Base-by-base conservation (phyloP, 2,797 vertebrate genomes). In the Eospalax fontanierii region DNA sequence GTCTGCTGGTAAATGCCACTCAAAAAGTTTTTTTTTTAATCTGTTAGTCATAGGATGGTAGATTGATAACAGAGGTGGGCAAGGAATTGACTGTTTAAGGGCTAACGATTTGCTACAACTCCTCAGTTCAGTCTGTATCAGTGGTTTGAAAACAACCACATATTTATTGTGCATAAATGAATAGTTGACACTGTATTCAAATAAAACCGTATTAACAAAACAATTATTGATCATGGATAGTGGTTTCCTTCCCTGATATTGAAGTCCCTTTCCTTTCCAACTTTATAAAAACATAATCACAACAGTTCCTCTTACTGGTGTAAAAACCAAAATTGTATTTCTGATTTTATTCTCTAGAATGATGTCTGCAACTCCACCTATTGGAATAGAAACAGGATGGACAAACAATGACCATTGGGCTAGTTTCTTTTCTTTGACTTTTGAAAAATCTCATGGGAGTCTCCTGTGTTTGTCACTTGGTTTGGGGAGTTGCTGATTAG, bases 301-400 rank as follows among this genome's bases (percentile, higher is more conserved):
- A 84, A 16, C 8, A 63, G 22, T 90, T 91, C 91, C 30, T 82
- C 5, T 57, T 66, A 65, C 30, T 61, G 33, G 8, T 61, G 18
- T 40, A n/a, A 85, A 50, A 88, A 68, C 11, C 14, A 81, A 76
- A 26, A 87, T 86, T 68, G 4, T 43, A 86, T 92, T 93, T 94
- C 21, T 63, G 50, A 83, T 66, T 79, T 94, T 71, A 71, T 92
- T 89, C 93, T 89, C 83, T 92, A 26, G 59, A 95, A 91, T 93
- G 40, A 79, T 82, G 75, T 35, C n/a, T 26, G 61, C 16, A 80
- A 57, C 6, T 86, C 33, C 16, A 81, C 68, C 26, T 68, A 68
- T 33, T 80, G 24, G 6, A 43, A 93, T 0, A 30, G 46, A 38
- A 87, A 90, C 38, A n/a, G 40, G 94, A 94, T 16, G 22, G 26